Evolutionary conservation across 2,113 vertebrate genomes (phyloP), one percentile per base, ranked within the genome.

Genomic region (Pimephales promelas): DNA sequence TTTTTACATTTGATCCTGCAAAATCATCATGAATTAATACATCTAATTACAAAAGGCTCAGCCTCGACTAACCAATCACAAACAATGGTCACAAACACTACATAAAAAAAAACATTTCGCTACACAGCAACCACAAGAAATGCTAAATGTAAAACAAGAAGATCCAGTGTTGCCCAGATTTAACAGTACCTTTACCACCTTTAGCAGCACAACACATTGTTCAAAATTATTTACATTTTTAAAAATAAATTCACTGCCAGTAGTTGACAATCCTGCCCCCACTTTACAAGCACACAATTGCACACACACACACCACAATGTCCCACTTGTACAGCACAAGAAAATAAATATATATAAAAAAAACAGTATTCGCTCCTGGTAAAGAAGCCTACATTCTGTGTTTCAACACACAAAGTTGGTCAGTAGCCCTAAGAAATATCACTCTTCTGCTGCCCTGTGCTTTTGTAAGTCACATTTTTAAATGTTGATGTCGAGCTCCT

Each of bases 391-490:
- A 81, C 81, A 83, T 89, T 89, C 81, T 88, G 59, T 61, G 34
- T 45, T 83, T 16, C 6, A 34, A 0, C 71, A 52, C 49, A 1
- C 56, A 72, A 20, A 72, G 22, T 49, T 74, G 52, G 28, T 91
- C 94, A 95, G 86, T 92, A 94, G 79, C 11, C 71, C 31, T 20
- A 86, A 31, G 36, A 84, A 88, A 92, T 81, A 64, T 91, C 80
- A 20, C 73, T 92, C 90, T 93, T 96, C 84, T 94, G 95, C 88
- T 91, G 95, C 83, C 95, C 92, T 78, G 92, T 90, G 75, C 94
- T 95, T 90, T 94, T 97, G 90, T 99, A 99, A 78, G 97, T 97
- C 82, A 99, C 94, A 62, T 99, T 99, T 95, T 96, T 98, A 89
- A 98, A 99, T 28, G 98, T 99, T 61, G 96, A 97, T 16, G 97